A percentile compares a stretch with the other conserved stretches of the same genome.
Conservation (phyloP, 2,888 invertebrate genomes). For the Pinctada fucata region DNA sequence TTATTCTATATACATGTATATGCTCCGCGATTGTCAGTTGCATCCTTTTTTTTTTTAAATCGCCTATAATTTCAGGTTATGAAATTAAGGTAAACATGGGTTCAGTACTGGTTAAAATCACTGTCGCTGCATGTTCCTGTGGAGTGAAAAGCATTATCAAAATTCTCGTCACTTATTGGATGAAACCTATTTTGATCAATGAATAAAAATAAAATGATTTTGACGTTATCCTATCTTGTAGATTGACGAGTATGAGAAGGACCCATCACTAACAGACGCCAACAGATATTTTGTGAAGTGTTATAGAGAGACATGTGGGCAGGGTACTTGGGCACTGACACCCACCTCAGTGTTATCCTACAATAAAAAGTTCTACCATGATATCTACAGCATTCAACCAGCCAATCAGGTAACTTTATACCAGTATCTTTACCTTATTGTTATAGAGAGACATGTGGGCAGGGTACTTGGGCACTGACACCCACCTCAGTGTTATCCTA, state of each 20-base stretch:
- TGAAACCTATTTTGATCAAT: no score
- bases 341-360: constrained; percentile 52
- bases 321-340: constrained; percentile 45
- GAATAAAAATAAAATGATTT: no score
- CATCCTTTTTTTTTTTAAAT: no score
- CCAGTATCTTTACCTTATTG: no score
- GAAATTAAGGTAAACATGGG: no score
- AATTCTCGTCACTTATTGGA: no score
- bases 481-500: constrained; percentile 52
- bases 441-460: constrained; percentile 54
- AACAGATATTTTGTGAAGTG: constrained; percentile 77
- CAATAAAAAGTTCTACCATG: constrained; percentile 50
- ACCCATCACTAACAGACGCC: constrained; percentile 80
- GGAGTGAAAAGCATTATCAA: no score
- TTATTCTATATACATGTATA: no score
- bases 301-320: constrained; percentile 54
- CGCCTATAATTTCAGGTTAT: no score
- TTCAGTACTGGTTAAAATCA: no score
- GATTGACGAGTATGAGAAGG: constrained; percentile 83
- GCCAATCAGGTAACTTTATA: constrained; percentile 2
- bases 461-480: constrained; percentile 46
- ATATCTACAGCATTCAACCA: constrained; percentile 53
- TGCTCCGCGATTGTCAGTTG: background rate
- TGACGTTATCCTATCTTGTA: constrained; percentile 59
- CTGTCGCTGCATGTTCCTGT: no score